These are phyloP conservation scores for Ochropacha duplaris DNA, from an alignment of 2,888 invertebrate species.

Conservation along the genomic window DNA sequence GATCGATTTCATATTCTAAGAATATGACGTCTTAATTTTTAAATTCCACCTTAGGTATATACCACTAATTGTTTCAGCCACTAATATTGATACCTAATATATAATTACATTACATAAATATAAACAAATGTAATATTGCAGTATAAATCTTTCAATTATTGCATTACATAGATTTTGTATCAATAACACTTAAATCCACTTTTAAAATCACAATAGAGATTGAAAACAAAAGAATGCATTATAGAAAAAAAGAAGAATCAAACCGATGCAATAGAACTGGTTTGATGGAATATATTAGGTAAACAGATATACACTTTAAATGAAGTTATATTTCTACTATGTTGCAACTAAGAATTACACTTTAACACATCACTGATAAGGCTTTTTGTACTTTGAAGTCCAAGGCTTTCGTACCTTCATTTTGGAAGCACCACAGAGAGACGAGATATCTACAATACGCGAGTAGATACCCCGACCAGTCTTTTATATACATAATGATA, in stretches of 20 bases:
- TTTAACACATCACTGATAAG: constrained; percentile 24
- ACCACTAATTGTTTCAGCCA: too few species aligned
- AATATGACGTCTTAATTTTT: too few species aligned
- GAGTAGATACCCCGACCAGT: constrained; percentile 50
- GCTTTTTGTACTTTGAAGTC: constrained; percentile 8
- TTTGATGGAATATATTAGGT: not conserved
- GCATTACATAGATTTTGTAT: too few species aligned
- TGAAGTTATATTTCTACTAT: too few species aligned
- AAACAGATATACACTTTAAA: not conserved
- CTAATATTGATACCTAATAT: too few species aligned
- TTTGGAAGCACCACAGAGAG: constrained; percentile 52
- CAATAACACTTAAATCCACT: not conserved
- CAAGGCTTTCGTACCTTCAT: constrained; percentile 68
- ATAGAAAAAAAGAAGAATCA: too few species aligned
- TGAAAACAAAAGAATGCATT: not conserved
- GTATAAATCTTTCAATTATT: too few species aligned
- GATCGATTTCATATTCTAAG: too few species aligned
- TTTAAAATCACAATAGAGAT: not conserved
- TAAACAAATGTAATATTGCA: too few species aligned
- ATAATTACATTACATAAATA: too few species aligned
- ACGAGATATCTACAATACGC: constrained; percentile 57
- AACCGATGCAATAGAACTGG: not conserved
- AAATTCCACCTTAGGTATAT: too few species aligned
- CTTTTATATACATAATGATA: constrained; percentile 65
- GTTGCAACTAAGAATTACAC: constrained; percentile 10